Percentiles rank a stretch among this genome's conserved stretches.
phyloP scores from a whole-genome alignment of 2,113 vertebrate genomes.

The Orycteropus afer region DNA sequence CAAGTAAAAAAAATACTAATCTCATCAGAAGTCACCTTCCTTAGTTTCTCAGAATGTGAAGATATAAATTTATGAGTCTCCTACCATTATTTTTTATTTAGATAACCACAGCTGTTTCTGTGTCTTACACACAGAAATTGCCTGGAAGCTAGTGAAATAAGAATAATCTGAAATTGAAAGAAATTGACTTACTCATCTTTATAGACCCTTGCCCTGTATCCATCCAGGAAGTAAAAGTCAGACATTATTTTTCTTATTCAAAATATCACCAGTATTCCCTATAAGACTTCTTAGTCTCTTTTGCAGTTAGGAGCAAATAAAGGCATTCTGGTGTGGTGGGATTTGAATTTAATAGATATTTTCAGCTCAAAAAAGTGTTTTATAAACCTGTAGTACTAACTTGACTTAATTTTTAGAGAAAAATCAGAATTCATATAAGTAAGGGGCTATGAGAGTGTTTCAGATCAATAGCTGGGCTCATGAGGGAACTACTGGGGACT shows the following conservation, averaged over 20 bases:
- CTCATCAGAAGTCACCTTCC: not conserved
- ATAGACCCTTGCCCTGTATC: not conserved
- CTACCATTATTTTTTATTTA: not conserved
- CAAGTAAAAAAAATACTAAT: not conserved
- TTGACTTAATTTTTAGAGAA: not conserved
- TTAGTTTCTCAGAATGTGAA: constrained; percentile 6
- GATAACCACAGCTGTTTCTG: not conserved
- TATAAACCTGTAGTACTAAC: not conserved
- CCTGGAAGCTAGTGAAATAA: not conserved
- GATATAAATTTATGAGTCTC: not conserved
- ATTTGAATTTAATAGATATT: not conserved
- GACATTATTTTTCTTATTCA: not conserved
- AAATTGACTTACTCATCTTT: not conserved
- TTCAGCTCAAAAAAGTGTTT: not conserved
- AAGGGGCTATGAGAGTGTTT: not conserved
- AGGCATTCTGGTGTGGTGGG: not conserved
- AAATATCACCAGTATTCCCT: not conserved
- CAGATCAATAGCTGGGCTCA: no score
- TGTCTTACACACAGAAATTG: not conserved
- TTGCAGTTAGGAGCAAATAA: not conserved
- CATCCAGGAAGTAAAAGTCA: not conserved
- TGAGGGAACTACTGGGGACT: no score
- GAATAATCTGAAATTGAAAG: not conserved
- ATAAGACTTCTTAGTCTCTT: not conserved
- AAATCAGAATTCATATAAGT: not conserved